These are phyloP conservation scores for Molossus molossus DNA, from an alignment of 2,797 vertebrate genomes.

Conservation along the genomic window DNA sequence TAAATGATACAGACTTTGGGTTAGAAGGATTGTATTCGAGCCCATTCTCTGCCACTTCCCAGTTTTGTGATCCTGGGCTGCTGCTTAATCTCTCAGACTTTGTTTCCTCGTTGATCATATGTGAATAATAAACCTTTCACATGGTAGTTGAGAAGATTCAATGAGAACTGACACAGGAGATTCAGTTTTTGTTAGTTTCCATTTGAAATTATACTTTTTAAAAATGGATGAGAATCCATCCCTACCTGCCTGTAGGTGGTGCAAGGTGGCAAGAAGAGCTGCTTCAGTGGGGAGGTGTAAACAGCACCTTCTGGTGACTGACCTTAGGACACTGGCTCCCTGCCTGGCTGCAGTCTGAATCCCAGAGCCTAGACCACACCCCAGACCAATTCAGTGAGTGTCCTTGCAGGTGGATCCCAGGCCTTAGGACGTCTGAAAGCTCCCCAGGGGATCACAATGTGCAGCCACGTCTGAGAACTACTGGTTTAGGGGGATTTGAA, in stretches of 20 bases:
- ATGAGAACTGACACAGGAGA: not conserved
- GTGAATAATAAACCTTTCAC: constrained; percentile 28
- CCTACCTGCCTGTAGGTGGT: not conserved
- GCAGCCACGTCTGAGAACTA: not conserved
- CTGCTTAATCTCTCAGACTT: not conserved
- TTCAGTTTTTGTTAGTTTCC: constrained; percentile 51
- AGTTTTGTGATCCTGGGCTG: not conserved
- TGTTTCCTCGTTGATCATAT: not conserved
- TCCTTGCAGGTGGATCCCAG: not conserved
- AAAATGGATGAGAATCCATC: not conserved
- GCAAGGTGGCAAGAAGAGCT: not conserved
- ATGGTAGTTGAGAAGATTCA: not conserved
- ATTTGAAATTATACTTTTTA: not conserved
- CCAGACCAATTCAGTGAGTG: not conserved
- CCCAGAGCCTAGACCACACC: not conserved
- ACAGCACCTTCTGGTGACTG: not conserved
- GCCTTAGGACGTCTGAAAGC: not conserved
- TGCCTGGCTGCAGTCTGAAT: not conserved
- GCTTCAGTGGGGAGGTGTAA: not conserved
- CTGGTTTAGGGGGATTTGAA: not conserved
- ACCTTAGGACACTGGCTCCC: not conserved
- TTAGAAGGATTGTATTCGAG: not conserved
- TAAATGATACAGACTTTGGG: not conserved
- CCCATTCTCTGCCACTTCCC: not conserved
- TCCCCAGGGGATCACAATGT: not conserved